These are phyloP conservation scores for Gari tellinella DNA, from an alignment of 2,888 invertebrate species.

Conservation along the genomic window DNA sequence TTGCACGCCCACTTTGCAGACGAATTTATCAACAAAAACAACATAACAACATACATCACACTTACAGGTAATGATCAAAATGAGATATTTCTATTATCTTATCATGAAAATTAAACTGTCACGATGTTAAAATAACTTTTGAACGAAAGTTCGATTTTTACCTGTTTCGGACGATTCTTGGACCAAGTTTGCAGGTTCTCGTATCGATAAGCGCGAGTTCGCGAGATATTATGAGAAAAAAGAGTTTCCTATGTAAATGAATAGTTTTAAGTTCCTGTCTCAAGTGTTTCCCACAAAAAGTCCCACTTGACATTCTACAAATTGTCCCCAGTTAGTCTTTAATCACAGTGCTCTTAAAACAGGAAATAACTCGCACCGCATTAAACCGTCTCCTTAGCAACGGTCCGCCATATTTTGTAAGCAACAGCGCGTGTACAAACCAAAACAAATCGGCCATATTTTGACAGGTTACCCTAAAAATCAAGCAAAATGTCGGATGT, in stretches of 20 bases:
- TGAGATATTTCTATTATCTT: not conserved
- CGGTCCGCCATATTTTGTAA: constrained; percentile 73
- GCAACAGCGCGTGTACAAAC: constrained; percentile 55
- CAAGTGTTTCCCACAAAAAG: not conserved
- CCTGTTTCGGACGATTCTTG: constrained; percentile 13
- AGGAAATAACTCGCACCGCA: constrained; percentile 19
- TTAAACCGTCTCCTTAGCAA: constrained; percentile 65
- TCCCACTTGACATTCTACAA: not conserved
- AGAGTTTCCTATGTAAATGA: not conserved
- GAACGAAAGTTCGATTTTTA: not conserved
- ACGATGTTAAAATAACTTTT: not conserved
- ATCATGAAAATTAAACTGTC: not conserved
- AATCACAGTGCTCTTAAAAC: constrained; percentile 6
- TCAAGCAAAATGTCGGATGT: constrained; percentile 66
- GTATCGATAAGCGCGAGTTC: constrained; percentile 35
- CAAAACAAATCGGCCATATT: constrained; percentile 20
- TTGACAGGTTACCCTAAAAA: not conserved
- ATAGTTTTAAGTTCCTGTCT: not conserved
- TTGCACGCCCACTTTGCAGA: constrained; percentile 46
- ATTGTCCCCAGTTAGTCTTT: constrained; percentile 11
- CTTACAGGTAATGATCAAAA: not conserved
- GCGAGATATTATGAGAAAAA: constrained; percentile 20
- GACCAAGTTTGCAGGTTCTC: constrained; percentile 36
- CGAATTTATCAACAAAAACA: constrained; percentile 11
- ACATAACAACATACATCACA: constrained; percentile 8